These are phyloP conservation scores for Dallia pectoralis DNA, from an alignment of 2,797 vertebrate genomes.

Conservation along the genomic window DNA sequence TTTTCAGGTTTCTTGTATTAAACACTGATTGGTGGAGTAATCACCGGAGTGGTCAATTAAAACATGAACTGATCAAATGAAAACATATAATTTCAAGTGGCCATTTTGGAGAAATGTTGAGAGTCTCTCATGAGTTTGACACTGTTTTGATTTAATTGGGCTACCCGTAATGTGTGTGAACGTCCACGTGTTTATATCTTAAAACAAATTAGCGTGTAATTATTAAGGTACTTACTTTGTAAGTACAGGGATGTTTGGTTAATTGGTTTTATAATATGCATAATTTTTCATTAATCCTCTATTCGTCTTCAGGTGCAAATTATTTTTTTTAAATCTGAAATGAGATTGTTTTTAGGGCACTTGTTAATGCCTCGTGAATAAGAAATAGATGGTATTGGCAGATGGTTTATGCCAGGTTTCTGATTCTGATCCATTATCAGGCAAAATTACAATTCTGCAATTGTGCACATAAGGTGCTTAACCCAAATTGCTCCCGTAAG, in stretches of 20 bases:
- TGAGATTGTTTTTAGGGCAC: not conserved
- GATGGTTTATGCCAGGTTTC: no score
- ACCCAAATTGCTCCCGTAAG: no score
- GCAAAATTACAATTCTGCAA: no score
- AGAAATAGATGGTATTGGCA: no score
- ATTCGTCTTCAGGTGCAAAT: conserved; percentile 2
- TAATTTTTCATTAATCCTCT: conserved; percentile 33
- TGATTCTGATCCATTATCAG: no score
- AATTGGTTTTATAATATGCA: conserved; percentile 66
- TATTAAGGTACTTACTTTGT: conserved; percentile 53
- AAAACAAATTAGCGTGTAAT: conserved; percentile 62
- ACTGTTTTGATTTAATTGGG: conserved; percentile 45
- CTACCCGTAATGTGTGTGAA: conserved; percentile 54
- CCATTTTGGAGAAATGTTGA: conserved; percentile 21
- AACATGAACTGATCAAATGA: conserved; percentile 30
- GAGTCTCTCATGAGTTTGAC: not conserved
- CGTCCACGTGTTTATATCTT: conserved; percentile 58
- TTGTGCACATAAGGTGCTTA: no score
- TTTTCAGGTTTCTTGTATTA: conserved; percentile 42
- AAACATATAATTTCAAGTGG: conserved; percentile 27
- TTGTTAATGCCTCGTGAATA: not conserved
- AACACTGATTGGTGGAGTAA: conserved; percentile 44
- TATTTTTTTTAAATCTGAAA: not conserved
- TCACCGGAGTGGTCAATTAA: conserved; percentile 32
- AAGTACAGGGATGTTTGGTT: conserved; percentile 56